Base-by-base conservation (phyloP, 2,797 vertebrate species). In the Syngnathus rostellatus region DNA sequence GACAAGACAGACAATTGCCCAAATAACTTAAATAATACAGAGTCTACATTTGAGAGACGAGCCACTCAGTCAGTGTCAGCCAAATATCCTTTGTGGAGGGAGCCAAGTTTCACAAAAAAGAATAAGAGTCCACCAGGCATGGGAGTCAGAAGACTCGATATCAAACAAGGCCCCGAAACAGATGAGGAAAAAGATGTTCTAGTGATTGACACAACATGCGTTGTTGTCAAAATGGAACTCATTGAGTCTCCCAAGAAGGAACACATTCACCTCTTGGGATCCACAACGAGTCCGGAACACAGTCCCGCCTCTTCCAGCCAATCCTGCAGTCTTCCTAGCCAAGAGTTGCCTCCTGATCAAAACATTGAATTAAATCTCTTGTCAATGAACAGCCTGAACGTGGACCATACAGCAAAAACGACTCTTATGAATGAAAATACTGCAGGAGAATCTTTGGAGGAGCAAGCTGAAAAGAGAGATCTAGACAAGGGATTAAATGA, bases 21-120 rank as follows among this genome's bases (percentile, higher is more conserved):
- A 16, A 59, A 4, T 1, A 40, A 65, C 4, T n/a, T 25, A 45
- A 62, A 63, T 53, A 21, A 74, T 58, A 38, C 31, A 3, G 55
- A 75, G 45, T 65, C 70, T 62, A 51, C 39, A 58, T 45, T 25
- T 60, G 67, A 54, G 21, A 81, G 51, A 74, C 77, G 66, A 40
- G 69, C 12, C 16, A 43, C 25, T 67, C 69, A 65, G 31, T 63
- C 77, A 21, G 62, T 14, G 16, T 73, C 70, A 45, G 59, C 78
- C 45, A 90, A 80, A 74, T 91, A 89, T 72, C 91, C 90, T 65
- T 72, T 91, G 68, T 91, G 91, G 91, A 92, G 80, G 67, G 76
- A 90, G 68, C 91, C 91, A n/a, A 82, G 85, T 76, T 71, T 64
- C 48, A 39, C 19, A 16, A 31, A 8, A 48, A 53, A 17, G 25